These are phyloP conservation scores for Apodemia zela DNA, from an alignment of 2,888 invertebrate genomes.

Conservation along the genomic window DNA sequence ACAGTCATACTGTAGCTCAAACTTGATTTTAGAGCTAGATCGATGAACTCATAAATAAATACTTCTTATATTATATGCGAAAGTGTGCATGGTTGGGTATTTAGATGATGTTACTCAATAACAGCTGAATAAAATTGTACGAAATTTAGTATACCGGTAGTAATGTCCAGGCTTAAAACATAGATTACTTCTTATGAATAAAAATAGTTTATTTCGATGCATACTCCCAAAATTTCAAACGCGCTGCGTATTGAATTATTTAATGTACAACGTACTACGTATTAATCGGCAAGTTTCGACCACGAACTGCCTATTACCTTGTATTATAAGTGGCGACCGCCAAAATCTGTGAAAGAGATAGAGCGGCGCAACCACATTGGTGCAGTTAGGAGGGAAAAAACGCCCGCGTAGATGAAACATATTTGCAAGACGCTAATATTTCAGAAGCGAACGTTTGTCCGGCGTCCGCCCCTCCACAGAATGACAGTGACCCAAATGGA, in stretches of 20 bases:
- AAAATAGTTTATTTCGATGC: too few relatives aligned
- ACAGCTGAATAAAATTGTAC: too few relatives aligned
- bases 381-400: constrained; percentile 60
- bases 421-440: constrained; percentile 73
- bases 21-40: too few relatives aligned
- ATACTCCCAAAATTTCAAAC: background rate
- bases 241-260: background rate
- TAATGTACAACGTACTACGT: background rate
- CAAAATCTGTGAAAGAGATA: constrained; percentile 48
- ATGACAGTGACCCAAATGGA: constrained; percentile 79
- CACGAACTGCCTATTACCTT: constrained; percentile 15
- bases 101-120: too few relatives aligned
- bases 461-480: constrained; percentile 73
- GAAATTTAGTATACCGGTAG: too few relatives aligned
- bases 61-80: too few relatives aligned
- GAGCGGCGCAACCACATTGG: constrained; percentile 55
- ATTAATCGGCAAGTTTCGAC: background rate
- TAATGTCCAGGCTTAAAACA: too few relatives aligned
- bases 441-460: constrained; percentile 70
- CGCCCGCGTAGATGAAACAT: constrained; percentile 69
- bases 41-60: too few relatives aligned
- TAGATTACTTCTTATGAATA: too few relatives aligned
- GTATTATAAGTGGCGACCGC: constrained; percentile 35
- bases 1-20: too few relatives aligned
- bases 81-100: too few relatives aligned